These are phyloP conservation scores for Ooceraea biroi DNA, from an alignment of 1,140 invertebrate genomes.

Conservation along the genomic window DNA sequence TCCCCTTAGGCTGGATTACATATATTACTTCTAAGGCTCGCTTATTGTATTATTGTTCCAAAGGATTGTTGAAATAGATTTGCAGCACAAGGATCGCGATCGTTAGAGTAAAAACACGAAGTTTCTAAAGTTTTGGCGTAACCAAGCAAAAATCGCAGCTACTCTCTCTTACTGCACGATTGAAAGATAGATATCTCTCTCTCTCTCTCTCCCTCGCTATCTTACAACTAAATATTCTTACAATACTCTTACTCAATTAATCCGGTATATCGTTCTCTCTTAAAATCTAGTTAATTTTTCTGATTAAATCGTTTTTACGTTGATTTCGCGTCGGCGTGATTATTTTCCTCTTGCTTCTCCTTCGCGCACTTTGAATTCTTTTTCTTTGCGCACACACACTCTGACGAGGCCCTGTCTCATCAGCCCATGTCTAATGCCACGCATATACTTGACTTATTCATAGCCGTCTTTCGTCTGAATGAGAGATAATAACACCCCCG, in stretches of 20 bases:
- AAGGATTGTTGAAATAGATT: conserved; percentile 64
- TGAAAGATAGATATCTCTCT: no score
- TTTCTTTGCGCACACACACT: conserved; percentile 33
- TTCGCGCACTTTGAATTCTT: conserved; percentile 36
- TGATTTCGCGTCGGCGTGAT: conserved; percentile 29
- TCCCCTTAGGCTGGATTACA: conserved; percentile 44
- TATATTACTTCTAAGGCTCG: conserved; percentile 50
- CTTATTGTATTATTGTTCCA: conserved; percentile 74
- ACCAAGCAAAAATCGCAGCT: conserved; percentile 62
- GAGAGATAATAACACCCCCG: conserved; percentile 33
- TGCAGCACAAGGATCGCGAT: conserved; percentile 45
- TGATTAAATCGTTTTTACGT: conserved; percentile 6
- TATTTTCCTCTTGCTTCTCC: conserved; percentile 17
- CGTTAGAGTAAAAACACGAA: conserved; percentile 64
- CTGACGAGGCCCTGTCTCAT: conserved; percentile 53
- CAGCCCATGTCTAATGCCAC: conserved; percentile 66
- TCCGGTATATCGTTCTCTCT: conserved; percentile 42
- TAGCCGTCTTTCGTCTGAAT: conserved; percentile 52
- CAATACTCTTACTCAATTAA: conserved; percentile 52
- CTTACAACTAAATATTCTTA: conserved; percentile 13
- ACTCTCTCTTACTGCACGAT: conserved; percentile 32
- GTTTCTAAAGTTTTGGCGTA: conserved; percentile 67
- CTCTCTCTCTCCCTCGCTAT: background rate
- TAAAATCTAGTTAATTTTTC: conserved; percentile 15
- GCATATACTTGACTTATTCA: conserved; percentile 52